Base-by-base conservation (phyloP, 2,797 vertebrate genomes). In the Crypturellus tataupa region DNA sequence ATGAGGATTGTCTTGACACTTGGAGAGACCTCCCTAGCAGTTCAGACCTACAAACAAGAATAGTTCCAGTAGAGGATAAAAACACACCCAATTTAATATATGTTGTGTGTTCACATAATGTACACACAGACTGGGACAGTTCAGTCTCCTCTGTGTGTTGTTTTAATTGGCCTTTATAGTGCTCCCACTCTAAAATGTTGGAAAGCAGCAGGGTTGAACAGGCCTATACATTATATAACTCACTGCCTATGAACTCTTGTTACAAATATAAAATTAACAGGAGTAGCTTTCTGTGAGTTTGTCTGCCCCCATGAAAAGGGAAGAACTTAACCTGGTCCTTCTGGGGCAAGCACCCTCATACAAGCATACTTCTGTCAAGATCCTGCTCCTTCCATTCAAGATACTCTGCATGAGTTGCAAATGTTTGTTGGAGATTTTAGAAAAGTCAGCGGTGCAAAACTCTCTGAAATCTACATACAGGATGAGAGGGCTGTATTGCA, bases 261-360 rank as follows among this genome's bases (percentile, higher is more conserved):
- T 27, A 47, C 55, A 82, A 94, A 81, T 76, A 59, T 42, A 64
- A 85, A 96, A 82, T 73, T 88, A 91, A 67, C 21, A 17, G 25
- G 12, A 2, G 11, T 53, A 40, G 13, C 42, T 84, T 84, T 55
- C 24, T 67, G 21, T 67, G 58, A 82, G 19, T 67, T 20, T 86
- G 27, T 67, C 23, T 86, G 29, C 29, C n/a, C 10, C 24, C 53
- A 15, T 53, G 33, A 75, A 79, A 94, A 90, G 35, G 37, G 56
- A 93, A 77, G 71, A 86, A 53, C 51, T 24, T 63, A 70, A 88
- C 24, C 27, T 71, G 60, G 86, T 91, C 21, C 3, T 46, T 85
- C 56, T 42, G 20, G 47, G 73, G 29, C 24, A 77, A 46, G 47
- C 31, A 62, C 9, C 35, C 3, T 77, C 76, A 94, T 80, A 67